These are phyloP conservation scores for Stratiomys singularior DNA, from an alignment of 2,888 invertebrate species.

Conservation along the genomic window DNA sequence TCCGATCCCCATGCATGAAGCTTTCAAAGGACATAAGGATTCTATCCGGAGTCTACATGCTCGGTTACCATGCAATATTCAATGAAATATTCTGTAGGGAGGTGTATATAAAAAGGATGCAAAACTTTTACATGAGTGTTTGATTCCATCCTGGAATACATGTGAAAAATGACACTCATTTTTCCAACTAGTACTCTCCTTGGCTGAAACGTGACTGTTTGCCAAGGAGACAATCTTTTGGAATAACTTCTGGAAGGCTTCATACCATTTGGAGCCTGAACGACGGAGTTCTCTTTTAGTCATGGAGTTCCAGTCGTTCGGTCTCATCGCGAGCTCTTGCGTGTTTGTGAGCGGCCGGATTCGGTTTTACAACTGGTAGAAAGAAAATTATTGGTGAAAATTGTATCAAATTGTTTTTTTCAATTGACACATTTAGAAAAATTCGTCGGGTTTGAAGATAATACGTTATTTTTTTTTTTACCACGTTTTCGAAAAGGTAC, in stretches of 20 bases:
- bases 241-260: conserved; percentile 22
- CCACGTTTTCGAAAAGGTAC: neutral
- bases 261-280: conserved; percentile 2
- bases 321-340: conserved; percentile 59
- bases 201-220: neutral
- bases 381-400: neutral
- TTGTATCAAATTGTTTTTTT: neutral
- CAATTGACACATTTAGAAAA: conserved; percentile 10
- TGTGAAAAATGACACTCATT: neutral
- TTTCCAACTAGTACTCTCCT: neutral
- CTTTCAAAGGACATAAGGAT: conserved; percentile 23
- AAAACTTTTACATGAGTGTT: neutral
- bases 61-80: neutral
- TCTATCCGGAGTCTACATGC: neutral
- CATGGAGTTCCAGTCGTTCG: conserved; percentile 66
- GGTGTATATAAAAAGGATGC: neutral
- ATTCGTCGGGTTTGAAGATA: too few relatives aligned
- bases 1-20: neutral
- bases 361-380: conserved; percentile 41
- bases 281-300: conserved; percentile 56
- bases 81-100: neutral
- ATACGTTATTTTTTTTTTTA: too few relatives aligned
- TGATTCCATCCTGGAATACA: conserved; percentile 1
- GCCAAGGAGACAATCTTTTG: neutral
- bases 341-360: conserved; percentile 38